phyloP scores from a whole-genome alignment of 2,797 vertebrate genomes.

The Arremon brunneinucha region DNA sequence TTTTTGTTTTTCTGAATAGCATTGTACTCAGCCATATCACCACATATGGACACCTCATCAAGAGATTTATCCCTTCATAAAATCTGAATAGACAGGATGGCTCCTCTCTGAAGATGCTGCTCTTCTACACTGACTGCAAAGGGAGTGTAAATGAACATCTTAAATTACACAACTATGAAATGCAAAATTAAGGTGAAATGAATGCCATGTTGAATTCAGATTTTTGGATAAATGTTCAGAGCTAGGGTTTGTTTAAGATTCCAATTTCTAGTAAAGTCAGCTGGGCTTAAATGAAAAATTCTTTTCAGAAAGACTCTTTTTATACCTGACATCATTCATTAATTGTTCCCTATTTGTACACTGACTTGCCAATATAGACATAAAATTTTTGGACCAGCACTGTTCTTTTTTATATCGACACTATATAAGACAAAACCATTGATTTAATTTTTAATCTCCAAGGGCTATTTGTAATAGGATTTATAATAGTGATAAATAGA shows the following conservation, averaged over 20 bases:
- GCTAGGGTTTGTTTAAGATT: neutral
- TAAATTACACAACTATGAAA: neutral
- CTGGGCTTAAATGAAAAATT: neutral
- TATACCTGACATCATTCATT: neutral
- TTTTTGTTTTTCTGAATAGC: neutral
- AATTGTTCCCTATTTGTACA: neutral
- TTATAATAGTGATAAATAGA: neutral
- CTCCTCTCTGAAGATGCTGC: neutral
- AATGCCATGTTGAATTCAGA: neutral
- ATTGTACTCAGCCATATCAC: neutral
- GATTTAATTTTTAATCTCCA: neutral
- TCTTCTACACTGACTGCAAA: neutral
- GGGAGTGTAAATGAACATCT: neutral
- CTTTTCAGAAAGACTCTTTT: neutral
- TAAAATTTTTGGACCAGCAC: neutral
- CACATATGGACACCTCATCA: neutral
- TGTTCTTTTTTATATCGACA: neutral
- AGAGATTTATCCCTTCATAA: neutral
- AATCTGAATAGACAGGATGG: neutral
- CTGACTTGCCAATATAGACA: neutral
- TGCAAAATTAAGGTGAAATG: neutral
- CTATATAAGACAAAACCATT: neutral
- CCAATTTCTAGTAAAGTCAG: neutral
- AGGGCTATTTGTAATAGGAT: neutral
- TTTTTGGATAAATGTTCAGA: neutral